phyloP scores from a whole-genome alignment of 2,888 invertebrate species.

The Idaea dimidiata region DNA sequence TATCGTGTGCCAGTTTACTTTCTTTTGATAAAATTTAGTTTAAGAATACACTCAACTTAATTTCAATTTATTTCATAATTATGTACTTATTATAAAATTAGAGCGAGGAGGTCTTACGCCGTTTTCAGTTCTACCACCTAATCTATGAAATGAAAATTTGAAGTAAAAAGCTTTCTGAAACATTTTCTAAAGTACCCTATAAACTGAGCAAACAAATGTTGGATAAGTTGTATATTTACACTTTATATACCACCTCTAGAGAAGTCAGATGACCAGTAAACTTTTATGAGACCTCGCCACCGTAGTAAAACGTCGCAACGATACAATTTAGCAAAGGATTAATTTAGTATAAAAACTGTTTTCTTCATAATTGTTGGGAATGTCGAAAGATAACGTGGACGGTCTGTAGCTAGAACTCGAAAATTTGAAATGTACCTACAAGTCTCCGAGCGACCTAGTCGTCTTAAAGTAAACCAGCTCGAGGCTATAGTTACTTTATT shows the following conservation, averaged over 20 bases:
- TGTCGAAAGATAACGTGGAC: slow-evolving; percentile 11
- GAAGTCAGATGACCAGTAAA: slow-evolving; percentile 27
- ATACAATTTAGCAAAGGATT: slow-evolving; percentile 31
- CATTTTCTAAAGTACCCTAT: not conserved
- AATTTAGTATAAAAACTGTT: slow-evolving; percentile 27
- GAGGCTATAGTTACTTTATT: no score
- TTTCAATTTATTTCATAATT: no score
- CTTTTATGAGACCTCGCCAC: slow-evolving; percentile 33
- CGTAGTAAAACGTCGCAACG: slow-evolving; percentile 25
- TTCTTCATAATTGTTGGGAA: slow-evolving; percentile 25
- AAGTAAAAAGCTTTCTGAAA: not conserved
- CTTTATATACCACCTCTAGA: slow-evolving; percentile 16
- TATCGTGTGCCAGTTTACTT: no score
- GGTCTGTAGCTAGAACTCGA: not conserved
- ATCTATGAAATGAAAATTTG: not conserved
- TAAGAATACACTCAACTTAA: no score
- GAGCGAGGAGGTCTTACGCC: no score
- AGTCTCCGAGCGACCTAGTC: no score
- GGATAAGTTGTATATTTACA: slow-evolving; percentile 21
- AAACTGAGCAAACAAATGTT: slow-evolving; percentile 12
- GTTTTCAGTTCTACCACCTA: no score
- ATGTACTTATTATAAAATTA: no score
- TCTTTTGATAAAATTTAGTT: no score
- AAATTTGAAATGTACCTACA: not conserved
- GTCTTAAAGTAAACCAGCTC: no score